phyloP scores from a whole-genome alignment of 1,140 invertebrate species.

The Hetaerina americana region DNA sequence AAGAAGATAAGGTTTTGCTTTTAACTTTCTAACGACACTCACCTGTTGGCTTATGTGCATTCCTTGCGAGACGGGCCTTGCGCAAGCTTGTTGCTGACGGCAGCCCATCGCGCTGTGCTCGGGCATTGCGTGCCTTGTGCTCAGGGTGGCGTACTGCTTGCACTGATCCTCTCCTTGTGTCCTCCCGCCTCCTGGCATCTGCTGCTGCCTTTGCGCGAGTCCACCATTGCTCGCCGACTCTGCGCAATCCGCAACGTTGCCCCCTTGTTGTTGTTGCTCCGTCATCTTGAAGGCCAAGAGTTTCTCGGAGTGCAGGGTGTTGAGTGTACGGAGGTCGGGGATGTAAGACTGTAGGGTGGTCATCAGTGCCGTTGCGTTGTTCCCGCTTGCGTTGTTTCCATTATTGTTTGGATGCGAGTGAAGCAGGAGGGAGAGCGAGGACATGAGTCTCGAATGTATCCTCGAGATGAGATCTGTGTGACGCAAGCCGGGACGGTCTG shows the following conservation, averaged over 20 bases:
- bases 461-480: slow-evolving; percentile 84
- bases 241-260: background rate
- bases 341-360: slow-evolving; percentile 85
- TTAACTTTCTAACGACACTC: too few relatives aligned
- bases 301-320: slow-evolving; percentile 93
- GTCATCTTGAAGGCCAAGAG: slow-evolving; percentile 84
- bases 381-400: slow-evolving; percentile 44
- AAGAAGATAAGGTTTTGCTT: too few relatives aligned
- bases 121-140: too few relatives aligned
- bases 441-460: slow-evolving; percentile 79
- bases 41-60: too few relatives aligned
- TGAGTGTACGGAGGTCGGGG: slow-evolving; percentile 85
- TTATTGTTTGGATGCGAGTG: slow-evolving; percentile 32
- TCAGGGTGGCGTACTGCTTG: too few relatives aligned
- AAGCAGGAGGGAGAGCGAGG: slow-evolving; percentile 73
- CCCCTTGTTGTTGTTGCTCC: slow-evolving; percentile 71
- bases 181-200: background rate
- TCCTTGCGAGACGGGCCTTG: too few relatives aligned
- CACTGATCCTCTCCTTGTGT: too few relatives aligned
- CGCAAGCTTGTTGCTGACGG: too few relatives aligned
- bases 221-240: slow-evolving; percentile 44
- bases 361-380: slow-evolving; percentile 69
- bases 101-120: too few relatives aligned
- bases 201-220: too few relatives aligned
- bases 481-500: slow-evolving; percentile 77